Evolutionary conservation across 2,888 invertebrate species (phyloP).

Genomic region (Tillus elongatus): DNA sequence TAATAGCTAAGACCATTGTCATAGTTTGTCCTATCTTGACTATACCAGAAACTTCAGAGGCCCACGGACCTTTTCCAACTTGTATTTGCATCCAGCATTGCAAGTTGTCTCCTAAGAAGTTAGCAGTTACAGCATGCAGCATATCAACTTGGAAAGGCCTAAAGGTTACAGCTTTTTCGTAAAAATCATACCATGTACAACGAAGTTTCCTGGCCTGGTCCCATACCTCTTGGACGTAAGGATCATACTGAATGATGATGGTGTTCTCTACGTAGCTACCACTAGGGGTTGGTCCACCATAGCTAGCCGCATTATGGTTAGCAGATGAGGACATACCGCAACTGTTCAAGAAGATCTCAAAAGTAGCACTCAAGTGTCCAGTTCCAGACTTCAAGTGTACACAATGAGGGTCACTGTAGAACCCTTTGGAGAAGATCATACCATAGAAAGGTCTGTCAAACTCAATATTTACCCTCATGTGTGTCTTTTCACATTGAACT

Average conservation of each 20-base stretch:
- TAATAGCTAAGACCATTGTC: conserved; percentile 94
- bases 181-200: conserved; percentile 94
- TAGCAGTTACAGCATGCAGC: conserved; percentile 89
- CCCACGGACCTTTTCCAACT: conserved; percentile 94
- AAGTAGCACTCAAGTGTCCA: conserved; percentile 83
- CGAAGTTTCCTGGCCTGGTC: conserved; percentile 86
- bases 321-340: conserved; percentile 93
- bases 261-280: conserved; percentile 93
- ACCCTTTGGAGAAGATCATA: conserved; percentile 92
- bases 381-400: conserved; percentile 87
- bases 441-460: conserved; percentile 93
- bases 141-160: conserved; percentile 93
- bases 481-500: conserved; percentile 92
- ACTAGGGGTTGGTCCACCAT: conserved; percentile 81
- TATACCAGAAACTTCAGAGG: conserved; percentile 91
- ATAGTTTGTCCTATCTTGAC: conserved; percentile 94
- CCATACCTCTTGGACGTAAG: conserved; percentile 92
- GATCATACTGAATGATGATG: conserved; percentile 90
- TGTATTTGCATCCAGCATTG: conserved; percentile 98
- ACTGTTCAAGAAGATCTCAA: conserved; percentile 86
- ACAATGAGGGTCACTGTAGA: conserved; percentile 84
- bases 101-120: conserved; percentile 89
- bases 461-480: conserved; percentile 91
- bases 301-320: conserved; percentile 72
- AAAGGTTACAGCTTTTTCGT: conserved; percentile 91